phyloP scores from a whole-genome alignment of 2,888 invertebrate genomes.

The Apodemia arnacis region DNA sequence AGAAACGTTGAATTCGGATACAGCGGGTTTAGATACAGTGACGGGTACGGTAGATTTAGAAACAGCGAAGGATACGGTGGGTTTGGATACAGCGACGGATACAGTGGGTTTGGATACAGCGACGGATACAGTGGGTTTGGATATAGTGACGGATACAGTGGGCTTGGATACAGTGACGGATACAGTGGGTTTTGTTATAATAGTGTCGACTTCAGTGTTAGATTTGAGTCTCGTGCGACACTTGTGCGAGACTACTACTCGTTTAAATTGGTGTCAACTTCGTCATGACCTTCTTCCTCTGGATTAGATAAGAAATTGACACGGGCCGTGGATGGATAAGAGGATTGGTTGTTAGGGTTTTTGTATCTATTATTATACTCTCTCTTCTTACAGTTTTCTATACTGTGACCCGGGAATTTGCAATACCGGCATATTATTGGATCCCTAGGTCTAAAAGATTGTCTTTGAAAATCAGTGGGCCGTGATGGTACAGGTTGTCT shows the following conservation, averaged over 20 bases:
- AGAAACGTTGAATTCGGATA: background rate
- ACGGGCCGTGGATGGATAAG: too few relatives aligned
- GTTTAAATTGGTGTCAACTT: too few relatives aligned
- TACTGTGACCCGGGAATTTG: conserved; percentile 51
- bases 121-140: too few relatives aligned
- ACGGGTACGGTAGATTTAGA: background rate
- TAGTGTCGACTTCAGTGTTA: background rate
- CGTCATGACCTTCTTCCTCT: too few relatives aligned
- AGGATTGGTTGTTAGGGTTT: too few relatives aligned
- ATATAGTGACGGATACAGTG: too few relatives aligned
- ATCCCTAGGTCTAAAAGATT: background rate
- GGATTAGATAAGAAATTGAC: too few relatives aligned
- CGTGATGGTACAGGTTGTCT: too few relatives aligned
- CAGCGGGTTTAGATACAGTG: too few relatives aligned
- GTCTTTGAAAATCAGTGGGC: background rate
- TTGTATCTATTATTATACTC: conserved; percentile 50
- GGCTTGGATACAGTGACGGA: too few relatives aligned
- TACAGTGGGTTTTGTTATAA: background rate
- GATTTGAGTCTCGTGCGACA: background rate
- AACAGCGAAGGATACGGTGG: background rate
- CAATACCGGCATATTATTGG: conserved; percentile 38
- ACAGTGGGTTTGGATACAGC: too few relatives aligned
- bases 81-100: background rate
- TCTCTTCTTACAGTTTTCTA: conserved; percentile 58
- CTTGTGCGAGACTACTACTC: too few relatives aligned